Evolutionary conservation across 1,140 invertebrate genomes (phyloP), one percentile per base, ranked within the genome.

Genomic region (Myzus persicae): DNA sequence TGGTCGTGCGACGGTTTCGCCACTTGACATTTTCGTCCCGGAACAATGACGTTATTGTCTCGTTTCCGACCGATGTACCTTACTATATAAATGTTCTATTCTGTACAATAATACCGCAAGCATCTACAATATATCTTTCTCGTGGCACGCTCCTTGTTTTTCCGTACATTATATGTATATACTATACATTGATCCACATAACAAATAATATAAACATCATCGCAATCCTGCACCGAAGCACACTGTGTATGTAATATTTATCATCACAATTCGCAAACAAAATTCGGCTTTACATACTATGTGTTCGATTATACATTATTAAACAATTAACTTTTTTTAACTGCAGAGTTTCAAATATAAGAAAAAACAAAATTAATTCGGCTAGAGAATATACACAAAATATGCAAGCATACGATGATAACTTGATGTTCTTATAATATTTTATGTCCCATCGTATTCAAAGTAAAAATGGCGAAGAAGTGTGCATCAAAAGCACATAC

Each of bases 11-110:
- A 87, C 46, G n/a, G 51, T 89, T 89, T 51, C n/a, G 4, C 36
- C 87, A 51, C 22, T 51, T 51, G n/a, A 89, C 48, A 89, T 89
- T 89, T 89, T 89, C 44, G n/a, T 89, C 40, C 87, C n/a, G 11
- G 87, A 89, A 87, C 85, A 46, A 46, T 87, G 48, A 87, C 26
- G 31, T 46, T 44, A 46, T 87, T 87, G 85, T 85, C 26, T 85
- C 40, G 84, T 44, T 85, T 85, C 40, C 84, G 24, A 44, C 84
- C 84, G 11, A 42, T 85, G 24, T 84, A 40, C 81, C 24, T 84
- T 4, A 24, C 24, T 42, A 81, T 38, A 51, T 46, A 46, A 9
- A 51, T 81, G n/a, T n/a, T n/a, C 31, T 67, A 5, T n/a, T 76
- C n/a, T 76, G 4, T 36, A 76, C 20, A n/a, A 76, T 76, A 76